Evolutionary conservation across 2,888 invertebrate genomes (phyloP), one percentile per base, ranked within the genome.

Genomic region (Eustalomyia histrio): DNA sequence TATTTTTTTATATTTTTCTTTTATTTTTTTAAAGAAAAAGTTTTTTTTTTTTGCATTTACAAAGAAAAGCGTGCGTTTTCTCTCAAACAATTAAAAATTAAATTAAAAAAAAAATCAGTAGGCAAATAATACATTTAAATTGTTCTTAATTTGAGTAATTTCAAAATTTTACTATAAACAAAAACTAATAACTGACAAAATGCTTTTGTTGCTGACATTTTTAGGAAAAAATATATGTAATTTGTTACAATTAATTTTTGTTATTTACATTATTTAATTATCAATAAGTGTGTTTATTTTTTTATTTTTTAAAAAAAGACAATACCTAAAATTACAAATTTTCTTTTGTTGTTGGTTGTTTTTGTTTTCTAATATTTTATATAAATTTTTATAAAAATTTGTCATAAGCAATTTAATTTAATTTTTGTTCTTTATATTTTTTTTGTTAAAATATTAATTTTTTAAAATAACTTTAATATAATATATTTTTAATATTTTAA

Each of bases 181-280:
- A 85, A 84, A 87, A 85, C 87, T 85, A 86, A 90, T 90, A 91
- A 91, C 91, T 91, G 91, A 91, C 91, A 91, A 91, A 91, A 91
- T 91, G 91, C 90, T 91, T 91, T 91, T 91, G 90, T 88, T 90
- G 90, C 89, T 89, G 88, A 89, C 88, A 80, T 76, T 73, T 71
- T 64, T 74, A 5, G 7, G 29, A 60, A 33, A 60, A 52, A 29
- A 64, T 53, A 29, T 29, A 4, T 10, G 47, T 58, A 73, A 61
- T 72, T 76, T 76, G 55, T 84, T 81, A 83, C 83, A 69, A 80
- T 80, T 73, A 76, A 52, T 61, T 57, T 65, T 57, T 65, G 72
- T 71, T 72, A 60, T 73, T 75, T 52, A 52, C 29, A 39, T 39
- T 63, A 21, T 24, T 53, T 16, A 29, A 65, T 57, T 76, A 83